Conservation (phyloP, 2,888 invertebrate species). For the Pseudeuparius sepicola region DNA sequence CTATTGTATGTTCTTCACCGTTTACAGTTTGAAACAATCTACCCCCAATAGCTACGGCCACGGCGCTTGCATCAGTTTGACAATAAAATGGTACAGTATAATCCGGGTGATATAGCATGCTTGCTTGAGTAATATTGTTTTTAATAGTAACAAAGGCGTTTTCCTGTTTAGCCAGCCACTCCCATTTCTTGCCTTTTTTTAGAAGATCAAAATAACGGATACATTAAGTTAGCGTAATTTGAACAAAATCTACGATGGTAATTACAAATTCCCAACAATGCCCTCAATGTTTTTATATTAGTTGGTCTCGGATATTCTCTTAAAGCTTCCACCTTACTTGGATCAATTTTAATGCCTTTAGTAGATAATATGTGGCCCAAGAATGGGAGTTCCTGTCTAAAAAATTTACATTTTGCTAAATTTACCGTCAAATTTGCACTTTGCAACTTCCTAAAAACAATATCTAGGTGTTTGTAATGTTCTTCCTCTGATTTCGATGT, state of each 20-base stretch:
- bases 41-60: slow-evolving; percentile 16
- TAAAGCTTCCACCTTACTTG: slow-evolving; percentile 19
- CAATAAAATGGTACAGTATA: slow-evolving; percentile 13
- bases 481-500: no score
- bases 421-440: slow-evolving; percentile 24
- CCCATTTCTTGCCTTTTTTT: slow-evolving; percentile 15
- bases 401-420: slow-evolving; percentile 25
- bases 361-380: slow-evolving; percentile 23
- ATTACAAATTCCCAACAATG: slow-evolving; percentile 19
- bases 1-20: slow-evolving; percentile 15
- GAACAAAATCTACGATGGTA: slow-evolving; percentile 18
- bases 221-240: slow-evolving; percentile 16
- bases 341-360: slow-evolving; percentile 21
- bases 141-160: slow-evolving; percentile 17
- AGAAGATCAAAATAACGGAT: slow-evolving; percentile 18
- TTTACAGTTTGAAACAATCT: slow-evolving; percentile 16
- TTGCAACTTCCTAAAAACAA: slow-evolving; percentile 19
- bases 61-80: slow-evolving; percentile 19
- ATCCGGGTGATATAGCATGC: slow-evolving; percentile 20
- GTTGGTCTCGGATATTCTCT: slow-evolving; percentile 15
- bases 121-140: slow-evolving; percentile 13
- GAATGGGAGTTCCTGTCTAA: slow-evolving; percentile 17
- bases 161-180: slow-evolving; percentile 16
- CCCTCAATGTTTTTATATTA: slow-evolving; percentile 16
- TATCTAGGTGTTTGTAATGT: slow-evolving; percentile 22